Percentiles rank a stretch among this genome's conserved stretches.
Evolutionary conservation across 2,797 vertebrate genomes (phyloP).

Genomic region (Tragelaphus eurycerus): DNA sequence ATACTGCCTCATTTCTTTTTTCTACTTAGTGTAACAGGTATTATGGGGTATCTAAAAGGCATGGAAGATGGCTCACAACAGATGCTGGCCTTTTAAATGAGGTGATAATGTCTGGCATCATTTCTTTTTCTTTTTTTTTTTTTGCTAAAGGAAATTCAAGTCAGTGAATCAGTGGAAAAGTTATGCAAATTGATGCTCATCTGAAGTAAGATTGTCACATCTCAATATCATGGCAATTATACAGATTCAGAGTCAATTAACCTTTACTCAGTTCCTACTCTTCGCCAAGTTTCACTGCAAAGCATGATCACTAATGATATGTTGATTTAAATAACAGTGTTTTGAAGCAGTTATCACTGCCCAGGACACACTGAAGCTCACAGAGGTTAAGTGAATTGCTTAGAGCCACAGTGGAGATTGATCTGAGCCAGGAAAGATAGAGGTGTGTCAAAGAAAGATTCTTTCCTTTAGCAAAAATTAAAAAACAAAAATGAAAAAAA

Average conservation of each 20-base stretch:
- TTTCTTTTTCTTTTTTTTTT: not conserved
- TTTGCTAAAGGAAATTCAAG: not conserved
- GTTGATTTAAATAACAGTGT: slow-evolving; percentile 31
- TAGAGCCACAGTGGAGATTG: not conserved
- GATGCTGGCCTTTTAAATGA: not conserved
- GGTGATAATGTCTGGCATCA: not conserved
- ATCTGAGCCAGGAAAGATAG: not conserved
- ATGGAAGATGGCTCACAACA: not conserved
- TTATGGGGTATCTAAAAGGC: not conserved
- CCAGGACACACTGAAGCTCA: not conserved
- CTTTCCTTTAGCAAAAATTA: not conserved
- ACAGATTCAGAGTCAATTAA: slow-evolving; percentile 38
- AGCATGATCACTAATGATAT: not conserved
- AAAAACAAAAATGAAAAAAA: not conserved
- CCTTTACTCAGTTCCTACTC: not conserved
- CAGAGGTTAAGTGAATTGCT: not conserved
- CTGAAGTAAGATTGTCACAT: not conserved
- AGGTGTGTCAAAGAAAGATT: not conserved
- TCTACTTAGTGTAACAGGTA: not conserved
- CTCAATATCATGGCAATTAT: not conserved
- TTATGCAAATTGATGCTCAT: not conserved
- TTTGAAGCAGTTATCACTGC: not conserved
- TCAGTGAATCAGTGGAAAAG: not conserved
- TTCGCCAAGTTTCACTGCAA: not conserved
- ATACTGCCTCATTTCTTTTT: not conserved